Base-by-base conservation (phyloP, 2,888 invertebrate species). In the Prenolepis imparis region DNA sequence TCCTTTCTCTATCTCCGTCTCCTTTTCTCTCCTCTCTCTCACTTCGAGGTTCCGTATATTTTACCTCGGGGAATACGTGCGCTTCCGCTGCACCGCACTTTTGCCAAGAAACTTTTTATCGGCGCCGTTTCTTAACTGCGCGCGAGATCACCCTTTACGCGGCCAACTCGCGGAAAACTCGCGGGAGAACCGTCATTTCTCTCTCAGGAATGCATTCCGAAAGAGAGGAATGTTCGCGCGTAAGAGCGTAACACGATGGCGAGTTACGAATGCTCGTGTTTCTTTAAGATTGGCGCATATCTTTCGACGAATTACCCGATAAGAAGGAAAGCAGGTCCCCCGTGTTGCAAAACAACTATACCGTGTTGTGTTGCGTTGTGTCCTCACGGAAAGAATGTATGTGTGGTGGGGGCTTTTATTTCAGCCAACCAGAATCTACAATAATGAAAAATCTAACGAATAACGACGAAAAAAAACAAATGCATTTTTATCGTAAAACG, bases 91-190 rank as follows among this genome's bases (percentile, higher is more conserved):
- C 73, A 48, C 24, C 63, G 74, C 61, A 61, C 84, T 86, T 84
- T 74, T 75, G 78, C 74, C 84, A 41, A 66, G 86, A 77, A 87
- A 86, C 57, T 86, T 86, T 86, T 87, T 86, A 87, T 84, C 84
- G 61, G 68, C n/a, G 61, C 15, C 55, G 73, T 59, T 86, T 57
- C 80, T 86, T 81, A 83, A 86, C 81, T 36, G 57, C 24, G 77
- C 52, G 32, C 52, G 41, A 59, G 36, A 44, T 74, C 80, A 41
- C 75, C 82, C 84, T 84, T 84, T 75, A 78, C 59, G 28, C 28
- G 24, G 59, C 39, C 67, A 52, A 61, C 39, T 64, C 67, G 63
- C 12, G 70, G 55, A 67, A 52, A 86, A 67, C 73, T 64, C 68
- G 67, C 41, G 44, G 57, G 39, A 78, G 57, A 68, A 57, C 28